A percentile compares a stretch with the other conserved stretches of the same genome.
Evolutionary conservation across 1,140 invertebrate genomes (phyloP).

Genomic region (Battus philenor): DNA sequence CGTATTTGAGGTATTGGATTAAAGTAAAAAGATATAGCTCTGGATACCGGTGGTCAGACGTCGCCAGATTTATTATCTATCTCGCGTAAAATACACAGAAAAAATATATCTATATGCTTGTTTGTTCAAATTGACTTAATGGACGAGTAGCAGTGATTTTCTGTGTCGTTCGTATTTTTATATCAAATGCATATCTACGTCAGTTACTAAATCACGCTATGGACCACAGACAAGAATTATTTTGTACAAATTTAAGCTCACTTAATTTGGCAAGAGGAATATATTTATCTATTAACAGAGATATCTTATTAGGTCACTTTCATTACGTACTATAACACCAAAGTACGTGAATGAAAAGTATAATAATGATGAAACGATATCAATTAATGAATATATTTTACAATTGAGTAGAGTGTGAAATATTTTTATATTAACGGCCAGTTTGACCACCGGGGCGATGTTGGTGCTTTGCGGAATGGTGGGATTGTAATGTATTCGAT

Average conservation of each 20-base stretch:
- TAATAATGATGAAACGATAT: no score
- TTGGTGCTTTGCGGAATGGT: constrained; percentile 60
- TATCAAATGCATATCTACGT: constrained; percentile 23
- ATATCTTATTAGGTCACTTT: no score
- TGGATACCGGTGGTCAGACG: constrained; percentile 57
- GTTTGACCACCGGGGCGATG: constrained; percentile 58
- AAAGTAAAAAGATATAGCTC: constrained; percentile 41
- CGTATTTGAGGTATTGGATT: constrained; percentile 40
- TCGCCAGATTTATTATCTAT: not conserved
- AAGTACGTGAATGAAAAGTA: no score
- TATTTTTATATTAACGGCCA: constrained; percentile 47
- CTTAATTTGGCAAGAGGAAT: not conserved
- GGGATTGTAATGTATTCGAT: constrained; percentile 26
- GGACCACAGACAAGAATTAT: constrained; percentile 29
- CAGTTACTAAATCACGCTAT: constrained; percentile 16
- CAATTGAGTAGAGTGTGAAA: constrained; percentile 1
- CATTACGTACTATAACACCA: no score
- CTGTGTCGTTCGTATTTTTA: constrained; percentile 12
- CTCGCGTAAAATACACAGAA: no score
- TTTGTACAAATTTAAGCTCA: constrained; percentile 14
- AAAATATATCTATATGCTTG: no score
- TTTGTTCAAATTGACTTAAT: no score
- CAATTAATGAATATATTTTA: no score
- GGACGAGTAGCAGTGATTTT: no score
- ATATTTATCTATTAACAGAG: constrained; percentile 1